Base-by-base conservation (phyloP, 2,888 invertebrate genomes). In the Cryptus viduatorius region DNA sequence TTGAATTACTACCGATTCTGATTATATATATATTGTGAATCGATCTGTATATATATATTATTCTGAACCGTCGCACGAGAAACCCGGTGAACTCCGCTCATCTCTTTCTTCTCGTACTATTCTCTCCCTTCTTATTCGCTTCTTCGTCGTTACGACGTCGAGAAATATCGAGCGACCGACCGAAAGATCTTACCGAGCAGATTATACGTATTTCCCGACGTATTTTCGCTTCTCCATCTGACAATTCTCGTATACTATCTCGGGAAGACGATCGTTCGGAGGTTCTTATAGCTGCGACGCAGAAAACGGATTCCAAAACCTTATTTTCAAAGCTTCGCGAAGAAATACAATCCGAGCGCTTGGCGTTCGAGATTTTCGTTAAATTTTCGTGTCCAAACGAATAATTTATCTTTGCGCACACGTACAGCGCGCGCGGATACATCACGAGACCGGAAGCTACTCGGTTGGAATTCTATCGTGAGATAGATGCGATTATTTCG, bases 251-350 rank as follows among this genome's bases (percentile, higher is more conserved):
- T 37, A 37, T 8, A 37, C 53, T 67, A 67, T 77, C 77, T 56
- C n/a, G 37, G 14, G 50, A 64, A 71, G 72, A 59, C 87, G 84
- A 89, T 91, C 90, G 90, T 86, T 29, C 12, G 12, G 14, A 24
- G 14, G 31, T 31, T 48, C n/a, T 5, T 19, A 29, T 19, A 29
- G 29, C 31, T 31, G 1, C 31, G 59, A 29, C 59, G 59, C 59
- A 61, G 59, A 31, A 61, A 56, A 37, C 37, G 14, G 29, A 31
- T 61, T 61, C 59, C 5, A 4, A 29, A 12, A 61, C 4, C 29
- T 14, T 61, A 61, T 61, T 61, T 61, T 31, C 59, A 14, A 61
- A 24, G 29, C 59, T 37, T 61, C 59, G 59, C 59, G 14, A 14
- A 29, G 59, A 59, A 24, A 31, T 16, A 24, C 8, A 4, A 24